Evolutionary conservation across 2,797 vertebrate species (phyloP).

Genomic region (Sebastes hubbsi): DNA sequence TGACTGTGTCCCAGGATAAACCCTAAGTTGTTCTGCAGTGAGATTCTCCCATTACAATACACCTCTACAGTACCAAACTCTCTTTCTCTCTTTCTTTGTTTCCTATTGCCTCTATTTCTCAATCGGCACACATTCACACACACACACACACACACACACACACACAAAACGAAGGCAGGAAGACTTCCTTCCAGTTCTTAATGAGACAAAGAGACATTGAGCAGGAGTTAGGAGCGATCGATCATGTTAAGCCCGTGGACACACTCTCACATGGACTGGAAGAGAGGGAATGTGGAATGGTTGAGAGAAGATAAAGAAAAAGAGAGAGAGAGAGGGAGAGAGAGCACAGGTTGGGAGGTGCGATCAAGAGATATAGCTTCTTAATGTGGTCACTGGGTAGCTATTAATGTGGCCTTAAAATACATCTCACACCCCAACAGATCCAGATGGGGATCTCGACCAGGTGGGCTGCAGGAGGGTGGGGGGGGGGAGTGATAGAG

Average conservation of each 20-base stretch:
- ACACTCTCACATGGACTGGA: conserved; percentile 38
- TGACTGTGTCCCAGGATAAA: conserved; percentile 54
- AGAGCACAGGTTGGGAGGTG: conserved; percentile 7
- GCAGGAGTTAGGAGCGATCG: conserved; percentile 68
- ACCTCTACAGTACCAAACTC: conserved; percentile 15
- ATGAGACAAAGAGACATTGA: conserved; percentile 73
- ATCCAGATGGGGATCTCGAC: conserved; percentile 57
- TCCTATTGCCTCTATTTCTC: background rate
- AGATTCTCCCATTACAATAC: conserved; percentile 33
- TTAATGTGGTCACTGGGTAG: conserved; percentile 60
- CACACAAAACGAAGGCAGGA: background rate
- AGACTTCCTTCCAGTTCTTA: conserved; percentile 54
- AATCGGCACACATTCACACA: background rate
- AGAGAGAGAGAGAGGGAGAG: background rate
- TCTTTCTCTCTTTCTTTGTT: conserved; percentile 7
- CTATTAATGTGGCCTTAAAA: conserved; percentile 66
- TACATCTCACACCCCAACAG: conserved; percentile 49
- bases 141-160: background rate
- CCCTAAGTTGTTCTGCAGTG: conserved; percentile 12
- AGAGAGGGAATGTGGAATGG: conserved; percentile 31
- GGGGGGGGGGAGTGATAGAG: background rate
- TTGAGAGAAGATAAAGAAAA: conserved; percentile 6
- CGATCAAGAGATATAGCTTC: conserved; percentile 35
- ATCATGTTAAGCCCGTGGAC: conserved; percentile 70
- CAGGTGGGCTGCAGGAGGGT: conserved; percentile 48